Evolutionary conservation across 2,797 vertebrate species (phyloP).

Genomic region (Hydrocynus forskahlii): DNA sequence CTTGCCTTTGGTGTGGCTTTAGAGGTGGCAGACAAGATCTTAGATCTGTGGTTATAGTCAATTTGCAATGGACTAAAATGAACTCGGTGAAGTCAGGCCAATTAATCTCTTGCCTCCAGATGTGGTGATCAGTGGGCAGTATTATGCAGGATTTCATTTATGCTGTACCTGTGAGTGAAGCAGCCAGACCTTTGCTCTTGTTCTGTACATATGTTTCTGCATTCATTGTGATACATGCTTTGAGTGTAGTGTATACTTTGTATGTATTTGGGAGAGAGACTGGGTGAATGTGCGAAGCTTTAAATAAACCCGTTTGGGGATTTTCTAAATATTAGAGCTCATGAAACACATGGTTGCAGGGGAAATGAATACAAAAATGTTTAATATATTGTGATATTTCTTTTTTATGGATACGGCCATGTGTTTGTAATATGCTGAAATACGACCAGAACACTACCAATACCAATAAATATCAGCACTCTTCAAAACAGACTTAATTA

Average conservation of each 20-base stretch:
- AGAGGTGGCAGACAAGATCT: constrained; percentile 18
- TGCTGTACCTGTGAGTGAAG: constrained; percentile 45
- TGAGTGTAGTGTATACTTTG: constrained; percentile 34
- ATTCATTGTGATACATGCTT: constrained; percentile 37
- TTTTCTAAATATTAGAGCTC: constrained; percentile 57
- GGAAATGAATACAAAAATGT: neutral
- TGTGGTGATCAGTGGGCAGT: neutral
- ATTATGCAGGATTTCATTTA: constrained; percentile 63
- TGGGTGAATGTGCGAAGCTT: constrained; percentile 45
- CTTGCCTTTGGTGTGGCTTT: constrained; percentile 10
- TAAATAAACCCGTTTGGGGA: constrained; percentile 63
- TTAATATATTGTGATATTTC: constrained; percentile 12
- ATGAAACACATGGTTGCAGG: neutral
- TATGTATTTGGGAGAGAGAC: constrained; percentile 6
- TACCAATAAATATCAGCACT: neutral
- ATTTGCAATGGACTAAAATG: constrained; percentile 18
- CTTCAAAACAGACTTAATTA: neutral
- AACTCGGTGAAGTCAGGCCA: constrained; percentile 7
- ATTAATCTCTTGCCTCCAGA: neutral
- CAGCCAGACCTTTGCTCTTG: constrained; percentile 49
- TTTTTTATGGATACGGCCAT: neutral
- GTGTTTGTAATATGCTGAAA: neutral
- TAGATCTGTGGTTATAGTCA: neutral
- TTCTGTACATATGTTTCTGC: constrained; percentile 66
- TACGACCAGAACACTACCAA: neutral